phyloP scores from a whole-genome alignment of 2,888 invertebrate genomes.

The Glaucopsyche alexis region DNA sequence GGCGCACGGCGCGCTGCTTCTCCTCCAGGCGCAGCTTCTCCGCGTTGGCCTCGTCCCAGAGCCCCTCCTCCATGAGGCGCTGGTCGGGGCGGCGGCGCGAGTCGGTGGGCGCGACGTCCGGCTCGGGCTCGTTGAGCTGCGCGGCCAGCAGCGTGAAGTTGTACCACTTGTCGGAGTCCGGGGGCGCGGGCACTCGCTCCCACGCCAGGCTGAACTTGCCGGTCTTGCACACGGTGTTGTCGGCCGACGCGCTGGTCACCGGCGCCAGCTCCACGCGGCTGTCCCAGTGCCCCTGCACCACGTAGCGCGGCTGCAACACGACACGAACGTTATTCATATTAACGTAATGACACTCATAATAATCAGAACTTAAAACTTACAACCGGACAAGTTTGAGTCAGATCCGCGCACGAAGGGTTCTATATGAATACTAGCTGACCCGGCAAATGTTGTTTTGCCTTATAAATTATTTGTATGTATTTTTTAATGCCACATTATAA shows the following conservation, averaged over 20 bases:
- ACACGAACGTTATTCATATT: neutral
- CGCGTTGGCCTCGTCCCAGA: conserved; percentile 94
- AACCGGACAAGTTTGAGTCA: too few species aligned
- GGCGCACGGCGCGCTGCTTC: conserved; percentile 92
- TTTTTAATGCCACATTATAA: too few species aligned
- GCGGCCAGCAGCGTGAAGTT: conserved; percentile 97
- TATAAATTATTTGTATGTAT: too few species aligned
- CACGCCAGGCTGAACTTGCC: conserved; percentile 92
- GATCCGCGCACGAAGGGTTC: too few species aligned
- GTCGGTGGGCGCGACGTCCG: conserved; percentile 96
- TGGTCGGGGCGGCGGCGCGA: conserved; percentile 96
- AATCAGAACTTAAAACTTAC: too few species aligned
- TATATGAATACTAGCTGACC: too few species aligned
- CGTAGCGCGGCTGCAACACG: conserved; percentile 84
- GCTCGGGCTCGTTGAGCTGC: conserved; percentile 97
- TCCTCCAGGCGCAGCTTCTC: conserved; percentile 94
- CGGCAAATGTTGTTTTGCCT: too few species aligned
- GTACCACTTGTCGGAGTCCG: conserved; percentile 88
- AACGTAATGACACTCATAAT: too few species aligned
- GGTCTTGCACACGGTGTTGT: conserved; percentile 95
- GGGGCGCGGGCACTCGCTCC: conserved; percentile 88
- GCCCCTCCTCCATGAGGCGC: conserved; percentile 96
- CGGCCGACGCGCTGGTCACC: conserved; percentile 85
- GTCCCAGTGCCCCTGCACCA: conserved; percentile 96
- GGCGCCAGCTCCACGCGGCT: conserved; percentile 95